These are phyloP conservation scores for Drosophila mojavensis DNA, from an alignment of 1,140 invertebrate genomes.

Conservation along the genomic window DNA sequence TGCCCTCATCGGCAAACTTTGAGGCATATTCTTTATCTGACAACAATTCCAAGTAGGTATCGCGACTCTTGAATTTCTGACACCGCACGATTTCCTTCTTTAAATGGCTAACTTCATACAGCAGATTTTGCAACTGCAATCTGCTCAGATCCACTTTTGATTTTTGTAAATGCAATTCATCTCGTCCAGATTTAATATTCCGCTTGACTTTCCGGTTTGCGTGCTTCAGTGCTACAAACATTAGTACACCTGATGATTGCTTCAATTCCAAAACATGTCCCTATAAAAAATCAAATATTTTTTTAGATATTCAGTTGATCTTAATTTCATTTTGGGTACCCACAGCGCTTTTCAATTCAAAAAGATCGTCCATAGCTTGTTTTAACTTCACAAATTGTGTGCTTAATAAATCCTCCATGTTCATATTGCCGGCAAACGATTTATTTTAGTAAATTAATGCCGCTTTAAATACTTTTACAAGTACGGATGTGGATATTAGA, in stretches of 20 bases:
- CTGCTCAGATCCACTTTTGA: constrained; percentile 95
- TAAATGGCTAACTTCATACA: constrained; percentile 97
- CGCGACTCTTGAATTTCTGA: constrained; percentile 96
- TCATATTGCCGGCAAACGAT: not conserved
- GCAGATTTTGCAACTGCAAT: constrained; percentile 96
- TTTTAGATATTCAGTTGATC: not conserved
- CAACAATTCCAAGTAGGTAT: constrained; percentile 96
- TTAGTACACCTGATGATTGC: constrained; percentile 89
- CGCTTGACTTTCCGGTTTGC: constrained; percentile 96
- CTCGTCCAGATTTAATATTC: constrained; percentile 91
- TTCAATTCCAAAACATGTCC: constrained; percentile 86
- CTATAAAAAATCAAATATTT: constrained; percentile 25
- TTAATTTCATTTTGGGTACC: not conserved
- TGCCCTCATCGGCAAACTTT: constrained; percentile 85
- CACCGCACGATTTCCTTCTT: constrained; percentile 97
- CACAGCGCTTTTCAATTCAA: constrained; percentile 47
- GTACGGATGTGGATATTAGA: not conserved
- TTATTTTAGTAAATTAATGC: not conserved
- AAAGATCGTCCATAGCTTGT: constrained; percentile 52
- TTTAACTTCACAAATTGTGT: constrained; percentile 56
- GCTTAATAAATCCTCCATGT: constrained; percentile 62
- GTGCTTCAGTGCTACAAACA: constrained; percentile 93
- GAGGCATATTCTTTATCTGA: constrained; percentile 88
- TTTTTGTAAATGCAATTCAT: constrained; percentile 91
- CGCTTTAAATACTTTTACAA: not conserved